phyloP scores from a whole-genome alignment of 2,113 vertebrate genomes.

The Brachyhypopomus occidentalis region DNA sequence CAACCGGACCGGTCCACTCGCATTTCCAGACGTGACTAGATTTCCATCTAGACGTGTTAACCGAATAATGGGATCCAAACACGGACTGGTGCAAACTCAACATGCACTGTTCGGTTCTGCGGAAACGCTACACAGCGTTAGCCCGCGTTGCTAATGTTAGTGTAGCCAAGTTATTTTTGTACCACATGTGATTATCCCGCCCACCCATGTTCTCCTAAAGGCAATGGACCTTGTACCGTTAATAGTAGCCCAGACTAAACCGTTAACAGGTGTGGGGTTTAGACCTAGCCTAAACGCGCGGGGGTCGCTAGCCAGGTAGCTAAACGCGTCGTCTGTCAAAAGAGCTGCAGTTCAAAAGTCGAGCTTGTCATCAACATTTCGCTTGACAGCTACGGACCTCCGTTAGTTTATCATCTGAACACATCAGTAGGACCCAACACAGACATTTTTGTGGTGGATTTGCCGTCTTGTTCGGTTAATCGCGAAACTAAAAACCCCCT shows the following conservation, averaged over 20 bases:
- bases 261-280: too few relatives aligned
- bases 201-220: slow-evolving; percentile 11
- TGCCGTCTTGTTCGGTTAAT: not conserved
- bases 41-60: too few relatives aligned
- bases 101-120: too few relatives aligned
- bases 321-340: not conserved
- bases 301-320: too few relatives aligned
- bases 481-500: not conserved
- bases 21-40: not conserved
- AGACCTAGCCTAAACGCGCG: too few relatives aligned
- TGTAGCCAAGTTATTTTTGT: slow-evolving; percentile 10
- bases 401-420: not conserved
- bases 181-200: slow-evolving; percentile 24
- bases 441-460: not conserved
- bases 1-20: not conserved
- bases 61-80: too few relatives aligned
- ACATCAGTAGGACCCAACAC: not conserved
- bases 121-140: not conserved
- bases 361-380: not conserved
- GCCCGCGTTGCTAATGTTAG: not conserved
- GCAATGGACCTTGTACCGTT: not conserved
- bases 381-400: not conserved
- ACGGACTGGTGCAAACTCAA: too few relatives aligned
- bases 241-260: not conserved
- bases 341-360: too few relatives aligned